Conservation (phyloP, 2,113 vertebrate species). For the Glaucidium brasilianum region DNA sequence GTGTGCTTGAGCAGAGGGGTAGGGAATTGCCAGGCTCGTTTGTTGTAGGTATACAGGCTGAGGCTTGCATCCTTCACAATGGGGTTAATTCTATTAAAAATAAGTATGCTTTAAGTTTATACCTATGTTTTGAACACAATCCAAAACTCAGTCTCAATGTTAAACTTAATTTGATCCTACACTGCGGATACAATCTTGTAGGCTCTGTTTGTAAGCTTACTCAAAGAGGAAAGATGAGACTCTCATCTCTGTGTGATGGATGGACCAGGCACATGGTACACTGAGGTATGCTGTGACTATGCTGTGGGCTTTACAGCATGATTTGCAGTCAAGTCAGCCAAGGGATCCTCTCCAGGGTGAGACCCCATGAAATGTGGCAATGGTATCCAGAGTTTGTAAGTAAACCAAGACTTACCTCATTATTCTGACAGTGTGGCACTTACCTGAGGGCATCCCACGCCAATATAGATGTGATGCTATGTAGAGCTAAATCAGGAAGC, state of each 20-base stretch:
- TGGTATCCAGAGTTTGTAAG: background rate
- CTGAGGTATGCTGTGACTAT: fast-evolving
- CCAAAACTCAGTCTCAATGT: background rate
- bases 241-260: no score
- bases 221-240: background rate
- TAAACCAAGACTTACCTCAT: background rate
- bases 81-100: background rate
- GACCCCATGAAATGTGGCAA: fast-evolving
- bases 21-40: background rate
- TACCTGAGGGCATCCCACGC: background rate
- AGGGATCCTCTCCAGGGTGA: background rate
- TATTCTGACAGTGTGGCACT: background rate
- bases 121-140: background rate
- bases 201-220: background rate
- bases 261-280: background rate
- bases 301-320: background rate
- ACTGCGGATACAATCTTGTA: background rate
- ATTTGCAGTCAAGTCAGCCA: background rate
- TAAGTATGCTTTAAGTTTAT: background rate
- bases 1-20: fast-evolving
- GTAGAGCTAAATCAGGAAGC: background rate
- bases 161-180: background rate
- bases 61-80: background rate
- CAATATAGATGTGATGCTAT: fast-evolving
- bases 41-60: fast-evolving